Conservation (phyloP, 2,888 invertebrate species). For the Eledona agricola region DNA sequence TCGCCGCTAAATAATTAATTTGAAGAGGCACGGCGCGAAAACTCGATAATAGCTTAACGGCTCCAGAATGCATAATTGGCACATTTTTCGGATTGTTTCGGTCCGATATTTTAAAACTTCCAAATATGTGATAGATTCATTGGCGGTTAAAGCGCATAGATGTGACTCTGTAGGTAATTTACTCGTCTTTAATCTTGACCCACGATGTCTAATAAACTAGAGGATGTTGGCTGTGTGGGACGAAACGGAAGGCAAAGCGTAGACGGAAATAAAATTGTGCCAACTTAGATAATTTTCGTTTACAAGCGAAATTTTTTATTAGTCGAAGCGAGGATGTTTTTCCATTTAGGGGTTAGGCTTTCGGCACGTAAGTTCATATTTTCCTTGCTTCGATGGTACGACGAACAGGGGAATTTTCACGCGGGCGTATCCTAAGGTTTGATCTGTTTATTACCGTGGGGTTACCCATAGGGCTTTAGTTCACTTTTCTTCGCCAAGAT, state of each 20-base stretch:
- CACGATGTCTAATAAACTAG: no score
- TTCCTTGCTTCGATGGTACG: constrained; percentile 20
- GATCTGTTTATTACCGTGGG: constrained; percentile 32
- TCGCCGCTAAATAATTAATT: constrained; percentile 30
- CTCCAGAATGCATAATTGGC: constrained; percentile 20
- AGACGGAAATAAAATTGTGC: no score
- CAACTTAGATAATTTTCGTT: neutral
- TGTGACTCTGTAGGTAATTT: no score
- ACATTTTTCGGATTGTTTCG: constrained; percentile 26
- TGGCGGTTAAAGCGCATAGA: no score
- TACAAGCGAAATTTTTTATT: constrained; percentile 8
- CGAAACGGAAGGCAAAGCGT: no score
- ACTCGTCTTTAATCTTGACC: no score
- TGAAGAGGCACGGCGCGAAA: constrained; percentile 12
- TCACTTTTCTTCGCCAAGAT: constrained; percentile 22
- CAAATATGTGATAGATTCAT: no score
- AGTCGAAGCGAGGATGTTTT: constrained; percentile 7
- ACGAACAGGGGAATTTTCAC: constrained; percentile 15
- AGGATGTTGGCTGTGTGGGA: no score
- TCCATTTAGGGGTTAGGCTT: constrained; percentile 10
- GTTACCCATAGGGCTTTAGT: constrained; percentile 27
- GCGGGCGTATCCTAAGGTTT: constrained; percentile 24
- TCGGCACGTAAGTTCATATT: constrained; percentile 7
- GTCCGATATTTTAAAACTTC: no score
- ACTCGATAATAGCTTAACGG: constrained; percentile 25